These are phyloP conservation scores for Pseudomugil gertrudae DNA, from an alignment of 2,797 vertebrate genomes.

Conservation along the genomic window DNA sequence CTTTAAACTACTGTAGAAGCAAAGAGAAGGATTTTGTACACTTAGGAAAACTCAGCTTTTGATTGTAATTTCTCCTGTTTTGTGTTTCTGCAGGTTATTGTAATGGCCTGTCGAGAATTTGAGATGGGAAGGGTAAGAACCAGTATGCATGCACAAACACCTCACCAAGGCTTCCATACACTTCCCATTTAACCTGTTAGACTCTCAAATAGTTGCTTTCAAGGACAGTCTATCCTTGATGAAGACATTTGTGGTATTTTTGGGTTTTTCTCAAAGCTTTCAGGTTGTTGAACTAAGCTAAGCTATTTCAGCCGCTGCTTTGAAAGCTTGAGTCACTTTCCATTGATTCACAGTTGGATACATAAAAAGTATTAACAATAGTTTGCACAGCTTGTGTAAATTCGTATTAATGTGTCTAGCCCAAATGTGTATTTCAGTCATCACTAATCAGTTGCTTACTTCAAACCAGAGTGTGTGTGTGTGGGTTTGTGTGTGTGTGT, in stretches of 20 bases:
- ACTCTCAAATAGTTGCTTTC: not conserved
- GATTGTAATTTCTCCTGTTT: conserved; percentile 31
- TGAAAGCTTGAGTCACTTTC: not conserved
- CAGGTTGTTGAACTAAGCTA: too few relatives aligned
- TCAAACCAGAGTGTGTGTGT: conserved; percentile 19
- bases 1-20: conserved; percentile 22
- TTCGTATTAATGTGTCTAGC: not conserved
- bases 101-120: conserved; percentile 98
- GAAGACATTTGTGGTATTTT: conserved; percentile 1
- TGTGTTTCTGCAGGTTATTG: conserved; percentile 87
- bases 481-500: conserved; percentile 3
- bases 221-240: not conserved
- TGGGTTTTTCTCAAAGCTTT: not conserved
- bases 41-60: conserved; percentile 16
- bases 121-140: conserved; percentile 97
- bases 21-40: conserved; percentile 11
- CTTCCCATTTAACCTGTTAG: not conserved
- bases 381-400: not conserved
- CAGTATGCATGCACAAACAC: not conserved
- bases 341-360: not conserved
- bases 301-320: not conserved
- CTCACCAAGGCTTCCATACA: conserved; percentile 9
- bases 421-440: not conserved
- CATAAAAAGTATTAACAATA: not conserved
- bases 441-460: conserved; percentile 27